Conservation (phyloP, 2,888 invertebrate genomes). For the Aspidapion aeneum region DNA sequence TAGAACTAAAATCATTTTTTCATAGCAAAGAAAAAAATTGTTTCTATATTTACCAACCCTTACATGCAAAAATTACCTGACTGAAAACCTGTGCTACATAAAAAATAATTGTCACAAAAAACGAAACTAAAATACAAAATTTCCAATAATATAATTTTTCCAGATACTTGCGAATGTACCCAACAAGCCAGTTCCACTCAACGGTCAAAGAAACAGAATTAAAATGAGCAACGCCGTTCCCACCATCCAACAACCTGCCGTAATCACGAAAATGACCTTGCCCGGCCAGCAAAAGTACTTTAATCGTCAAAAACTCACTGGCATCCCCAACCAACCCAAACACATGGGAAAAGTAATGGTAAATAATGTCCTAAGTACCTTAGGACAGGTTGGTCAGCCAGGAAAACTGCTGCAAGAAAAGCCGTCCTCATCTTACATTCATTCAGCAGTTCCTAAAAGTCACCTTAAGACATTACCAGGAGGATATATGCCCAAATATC, state of each 20-base stretch:
- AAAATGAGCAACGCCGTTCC: slow-evolving; percentile 43
- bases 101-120: too few species aligned
- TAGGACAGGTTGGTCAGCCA: slow-evolving; percentile 20
- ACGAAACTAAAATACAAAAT: too few species aligned
- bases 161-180: slow-evolving; percentile 30
- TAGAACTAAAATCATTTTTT: too few species aligned
- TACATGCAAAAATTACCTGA: too few species aligned
- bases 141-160: too few species aligned
- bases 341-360: slow-evolving; percentile 38
- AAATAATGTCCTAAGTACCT: slow-evolving; percentile 32
- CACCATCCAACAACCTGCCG: background rate
- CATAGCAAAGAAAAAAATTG: too few species aligned
- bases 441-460: slow-evolving; percentile 41
- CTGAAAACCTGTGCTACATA: too few species aligned
- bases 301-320: background rate
- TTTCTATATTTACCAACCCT: too few species aligned
- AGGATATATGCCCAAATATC: slow-evolving; percentile 35
- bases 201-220: slow-evolving; percentile 46
- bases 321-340: slow-evolving; percentile 11
- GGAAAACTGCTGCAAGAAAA: slow-evolving; percentile 32
- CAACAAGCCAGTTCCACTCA: slow-evolving; percentile 33
- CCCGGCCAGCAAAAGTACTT: background rate
- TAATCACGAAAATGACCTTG: slow-evolving; percentile 32
- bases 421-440: slow-evolving; percentile 33
- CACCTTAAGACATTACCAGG: slow-evolving; percentile 43